Evolutionary conservation across 2,888 invertebrate genomes (phyloP).

Genomic region (Nomada fucata): DNA sequence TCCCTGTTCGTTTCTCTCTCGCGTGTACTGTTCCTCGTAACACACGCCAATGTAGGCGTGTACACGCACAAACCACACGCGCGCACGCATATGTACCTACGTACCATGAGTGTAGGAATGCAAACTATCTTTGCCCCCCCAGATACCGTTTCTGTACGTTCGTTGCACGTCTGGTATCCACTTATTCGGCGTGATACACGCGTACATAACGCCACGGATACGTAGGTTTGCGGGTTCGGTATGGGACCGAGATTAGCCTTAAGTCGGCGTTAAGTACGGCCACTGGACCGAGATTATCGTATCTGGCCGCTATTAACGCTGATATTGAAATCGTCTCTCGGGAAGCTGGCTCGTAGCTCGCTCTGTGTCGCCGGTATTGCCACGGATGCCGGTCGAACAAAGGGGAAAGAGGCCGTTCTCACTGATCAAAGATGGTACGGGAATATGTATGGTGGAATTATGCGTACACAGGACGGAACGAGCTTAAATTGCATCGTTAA

Average conservation of each 20-base stretch:
- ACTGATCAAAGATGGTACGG: constrained; percentile 11
- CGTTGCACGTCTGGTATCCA: constrained; percentile 44
- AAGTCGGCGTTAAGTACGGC: constrained; percentile 78
- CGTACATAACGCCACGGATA: constrained; percentile 68
- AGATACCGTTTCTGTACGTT: background rate
- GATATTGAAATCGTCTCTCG: constrained; percentile 67
- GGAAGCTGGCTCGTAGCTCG: constrained; percentile 39
- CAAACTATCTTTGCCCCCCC: constrained; percentile 6
- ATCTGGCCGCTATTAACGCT: constrained; percentile 68
- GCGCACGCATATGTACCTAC: too few species aligned
- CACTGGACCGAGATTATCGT: constrained; percentile 75
- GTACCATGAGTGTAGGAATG: too few species aligned
- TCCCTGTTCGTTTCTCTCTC: constrained; percentile 13
- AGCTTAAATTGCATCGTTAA: constrained; percentile 5
- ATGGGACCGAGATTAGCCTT: constrained; percentile 74
- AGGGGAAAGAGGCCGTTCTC: constrained; percentile 4
- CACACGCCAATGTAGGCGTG: background rate
- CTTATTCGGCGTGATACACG: constrained; percentile 61
- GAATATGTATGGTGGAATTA: background rate
- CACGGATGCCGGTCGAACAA: background rate
- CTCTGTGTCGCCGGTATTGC: constrained; percentile 3
- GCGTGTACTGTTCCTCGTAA: constrained; percentile 1
- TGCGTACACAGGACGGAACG: background rate
- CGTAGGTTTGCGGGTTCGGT: constrained; percentile 65
- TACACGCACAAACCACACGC: too few species aligned